Evolutionary conservation across 1,140 invertebrate genomes (phyloP).

Genomic region (Euura lappo): DNA sequence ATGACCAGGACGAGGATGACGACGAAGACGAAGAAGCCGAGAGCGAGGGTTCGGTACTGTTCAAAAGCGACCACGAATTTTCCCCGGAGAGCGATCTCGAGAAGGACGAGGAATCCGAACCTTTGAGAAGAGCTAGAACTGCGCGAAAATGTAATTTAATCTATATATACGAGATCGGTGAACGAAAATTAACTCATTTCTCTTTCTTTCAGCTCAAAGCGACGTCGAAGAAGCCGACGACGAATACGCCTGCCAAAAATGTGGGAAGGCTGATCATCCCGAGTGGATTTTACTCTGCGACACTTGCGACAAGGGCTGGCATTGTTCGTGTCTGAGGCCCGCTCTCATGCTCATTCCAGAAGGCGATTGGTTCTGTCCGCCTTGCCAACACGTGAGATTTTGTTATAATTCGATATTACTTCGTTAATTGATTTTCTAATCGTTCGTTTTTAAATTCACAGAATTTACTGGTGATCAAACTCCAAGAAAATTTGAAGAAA

Average conservation of each 20-base stretch:
- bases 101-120: conserved; percentile 62
- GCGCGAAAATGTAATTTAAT: conserved; percentile 61
- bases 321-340: conserved; percentile 91
- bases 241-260: conserved; percentile 83
- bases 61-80: conserved; percentile 91
- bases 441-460: conserved; percentile 53
- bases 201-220: conserved; percentile 63
- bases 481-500: conserved; percentile 67
- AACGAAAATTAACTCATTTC: conserved; percentile 9
- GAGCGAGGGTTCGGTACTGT: conserved; percentile 68
- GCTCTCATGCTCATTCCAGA: conserved; percentile 92
- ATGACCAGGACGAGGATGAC: conserved; percentile 70
- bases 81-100: conserved; percentile 79
- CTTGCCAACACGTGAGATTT: conserved; percentile 82
- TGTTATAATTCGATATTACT: neutral
- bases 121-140: conserved; percentile 72
- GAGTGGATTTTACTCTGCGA: conserved; percentile 97
- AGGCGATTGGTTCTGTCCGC: conserved; percentile 96
- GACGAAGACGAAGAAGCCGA: conserved; percentile 70
- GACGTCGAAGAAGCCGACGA: conserved; percentile 63
- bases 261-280: conserved; percentile 88
- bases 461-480: conserved; percentile 72
- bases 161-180: neutral
- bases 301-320: conserved; percentile 92
- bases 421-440: neutral